A percentile compares a stretch with the other conserved stretches of the same genome.
Conservation (phyloP, 2,888 invertebrate genomes). For the Mesorhabditis spiculigera region DNA sequence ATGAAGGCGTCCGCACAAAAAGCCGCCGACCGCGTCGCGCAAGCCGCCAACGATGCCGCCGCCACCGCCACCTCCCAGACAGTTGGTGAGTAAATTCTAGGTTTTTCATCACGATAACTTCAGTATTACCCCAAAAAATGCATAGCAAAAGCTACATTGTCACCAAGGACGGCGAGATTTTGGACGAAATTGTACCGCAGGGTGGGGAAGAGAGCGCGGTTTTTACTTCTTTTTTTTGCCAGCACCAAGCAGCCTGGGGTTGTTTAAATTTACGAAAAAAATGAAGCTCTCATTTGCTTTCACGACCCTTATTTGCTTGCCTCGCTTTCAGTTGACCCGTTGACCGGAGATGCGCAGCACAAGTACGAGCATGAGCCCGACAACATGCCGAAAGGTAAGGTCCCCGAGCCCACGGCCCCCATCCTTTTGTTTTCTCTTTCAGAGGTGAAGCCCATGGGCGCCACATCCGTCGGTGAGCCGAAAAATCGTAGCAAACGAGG, state of each 20-base stretch:
- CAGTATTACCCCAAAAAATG: background rate
- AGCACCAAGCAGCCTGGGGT: background rate
- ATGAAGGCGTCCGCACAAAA: background rate
- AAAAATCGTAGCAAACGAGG: background rate
- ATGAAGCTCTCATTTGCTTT: background rate
- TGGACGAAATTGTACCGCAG: background rate
- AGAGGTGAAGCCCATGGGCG: background rate
- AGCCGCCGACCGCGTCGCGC: background rate
- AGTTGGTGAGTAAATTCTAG: slow-evolving; percentile 1
- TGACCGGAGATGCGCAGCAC: background rate
- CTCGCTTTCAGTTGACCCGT: background rate
- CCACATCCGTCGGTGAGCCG: background rate
- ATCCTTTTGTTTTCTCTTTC: background rate
- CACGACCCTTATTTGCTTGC: background rate
- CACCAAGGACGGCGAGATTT: background rate
- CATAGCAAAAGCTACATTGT: background rate
- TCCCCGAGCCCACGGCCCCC: background rate
- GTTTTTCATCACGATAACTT: background rate
- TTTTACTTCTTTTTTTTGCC: background rate
- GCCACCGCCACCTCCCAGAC: slow-evolving; percentile 4
- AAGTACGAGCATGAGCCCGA: background rate
- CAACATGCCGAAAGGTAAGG: background rate
- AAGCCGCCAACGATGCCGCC: background rate
- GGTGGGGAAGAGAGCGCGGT: background rate
- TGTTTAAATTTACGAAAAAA: background rate